Conservation (phyloP, 2,113 vertebrate genomes). For the Aythya baeri region DNA sequence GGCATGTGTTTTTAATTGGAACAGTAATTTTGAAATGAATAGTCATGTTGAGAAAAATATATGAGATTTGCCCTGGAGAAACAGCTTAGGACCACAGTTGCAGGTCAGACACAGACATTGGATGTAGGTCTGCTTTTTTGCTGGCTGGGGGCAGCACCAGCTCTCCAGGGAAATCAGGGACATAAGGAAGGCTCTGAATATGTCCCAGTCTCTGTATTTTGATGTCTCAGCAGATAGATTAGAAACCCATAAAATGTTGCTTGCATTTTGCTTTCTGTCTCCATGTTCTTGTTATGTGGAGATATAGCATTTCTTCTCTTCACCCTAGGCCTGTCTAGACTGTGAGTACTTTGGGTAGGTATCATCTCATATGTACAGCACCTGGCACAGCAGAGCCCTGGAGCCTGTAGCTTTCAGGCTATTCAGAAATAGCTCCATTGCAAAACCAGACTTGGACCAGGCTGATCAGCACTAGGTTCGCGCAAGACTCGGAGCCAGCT, state of each 20-base stretch:
- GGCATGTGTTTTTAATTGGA: neutral
- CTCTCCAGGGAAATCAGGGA: neutral
- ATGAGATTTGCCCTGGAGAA: neutral
- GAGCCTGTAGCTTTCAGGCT: neutral
- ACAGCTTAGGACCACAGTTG: neutral
- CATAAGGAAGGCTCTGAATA: neutral
- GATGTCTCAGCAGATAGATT: neutral
- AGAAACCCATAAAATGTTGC: neutral
- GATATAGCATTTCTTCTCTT: neutral
- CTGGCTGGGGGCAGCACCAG: neutral
- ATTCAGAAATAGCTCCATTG: neutral
- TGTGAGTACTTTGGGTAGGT: neutral
- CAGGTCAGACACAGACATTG: neutral
- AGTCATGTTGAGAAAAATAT: neutral
- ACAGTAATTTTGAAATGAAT: neutral
- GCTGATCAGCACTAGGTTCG: neutral
- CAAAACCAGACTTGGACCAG: conserved; percentile 2
- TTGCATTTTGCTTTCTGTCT: neutral
- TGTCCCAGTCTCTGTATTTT: neutral
- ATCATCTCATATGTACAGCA: neutral
- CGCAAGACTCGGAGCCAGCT: neutral
- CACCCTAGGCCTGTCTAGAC: neutral
- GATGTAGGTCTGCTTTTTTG: neutral
- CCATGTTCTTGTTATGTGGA: neutral
- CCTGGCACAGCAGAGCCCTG: neutral